Base-by-base conservation (phyloP, 2,888 invertebrate species). In the Ormyrus rosae region DNA sequence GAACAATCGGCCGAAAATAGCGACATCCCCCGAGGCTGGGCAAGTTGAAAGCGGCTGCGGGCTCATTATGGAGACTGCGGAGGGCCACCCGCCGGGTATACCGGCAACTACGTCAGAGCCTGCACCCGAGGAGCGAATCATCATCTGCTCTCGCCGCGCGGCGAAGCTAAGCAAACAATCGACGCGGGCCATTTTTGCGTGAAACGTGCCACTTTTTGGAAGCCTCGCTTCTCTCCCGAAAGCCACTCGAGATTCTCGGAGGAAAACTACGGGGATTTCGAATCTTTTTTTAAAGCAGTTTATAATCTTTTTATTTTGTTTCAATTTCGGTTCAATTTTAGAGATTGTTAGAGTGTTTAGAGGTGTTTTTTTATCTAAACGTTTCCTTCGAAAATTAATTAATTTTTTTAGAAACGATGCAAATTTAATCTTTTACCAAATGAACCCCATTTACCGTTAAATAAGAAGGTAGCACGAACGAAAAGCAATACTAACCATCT, bases 141-240 rank as follows among this genome's bases (percentile, higher is more conserved):
- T 74, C 80, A 60, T 68, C 68, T 19, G 68, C 68, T 60, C 48
- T 68, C 11, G 48, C 71, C 51, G n/a, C 13, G 19, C 19, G 19
- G 19, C 55, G 51, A 78, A 81, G 67, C 67, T 75, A 81, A 78
- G 75, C 63, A 81, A 81, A 81, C 61, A 75, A 71, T 9, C 69
- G 74, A 48, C 63, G 19, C 53, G 56, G 46, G 51, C 3, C 9
- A 63, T 78, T 78, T 19, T 53, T 61, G 63, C 72, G 61, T 67
- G 65, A 65, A 60, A 53, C 71, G 45, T 45, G 13, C 64, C 71
- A 71, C 53, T 70, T 70, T 63, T 48, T 7, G 53, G 58, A 34
- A 53, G 11, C 51, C 34, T 10, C 45, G 69, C 46, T 19, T n/a
- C 58, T n/a, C 58, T 63, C 53, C 45, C 61, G 61, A 72, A 63